These are phyloP conservation scores for Cryptoblepharus egeriae DNA, from an alignment of 2,797 vertebrate genomes.

Conservation along the genomic window DNA sequence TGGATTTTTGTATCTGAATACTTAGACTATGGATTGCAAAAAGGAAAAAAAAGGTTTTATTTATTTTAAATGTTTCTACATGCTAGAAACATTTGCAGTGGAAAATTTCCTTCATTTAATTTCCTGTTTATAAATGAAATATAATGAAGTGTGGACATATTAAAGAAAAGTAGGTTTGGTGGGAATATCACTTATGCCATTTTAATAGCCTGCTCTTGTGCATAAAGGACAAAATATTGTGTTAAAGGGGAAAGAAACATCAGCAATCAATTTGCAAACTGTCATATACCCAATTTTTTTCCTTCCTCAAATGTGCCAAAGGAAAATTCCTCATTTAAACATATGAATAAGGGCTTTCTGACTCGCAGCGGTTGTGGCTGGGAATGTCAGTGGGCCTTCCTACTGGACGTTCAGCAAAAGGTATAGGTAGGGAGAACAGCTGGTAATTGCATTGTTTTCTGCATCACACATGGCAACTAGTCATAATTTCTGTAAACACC, in stretches of 20 bases:
- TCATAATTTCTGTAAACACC: neutral
- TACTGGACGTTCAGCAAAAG: rapidly evolving
- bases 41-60: constrained; percentile 40
- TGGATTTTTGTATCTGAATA: neutral
- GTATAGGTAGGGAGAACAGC: neutral
- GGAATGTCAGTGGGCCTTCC: neutral
- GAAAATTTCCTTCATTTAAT: constrained; percentile 52
- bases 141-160: constrained; percentile 59
- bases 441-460: neutral
- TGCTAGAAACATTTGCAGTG: constrained; percentile 38
- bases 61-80: constrained; percentile 35
- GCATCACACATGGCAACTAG: constrained; percentile 1
- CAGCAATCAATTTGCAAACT: neutral
- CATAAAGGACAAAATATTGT: constrained; percentile 9
- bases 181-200: neutral
- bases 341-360: neutral
- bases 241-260: neutral
- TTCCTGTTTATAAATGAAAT: constrained; percentile 65
- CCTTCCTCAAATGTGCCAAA: constrained; percentile 50
- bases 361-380: neutral
- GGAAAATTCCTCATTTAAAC: neutral
- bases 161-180: constrained; percentile 21
- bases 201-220: neutral
- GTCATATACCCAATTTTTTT: constrained; percentile 13
- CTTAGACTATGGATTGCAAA: too few relatives aligned